Evolutionary conservation across 2,797 vertebrate genomes (phyloP).

Genomic region (Vultur gryphus): DNA sequence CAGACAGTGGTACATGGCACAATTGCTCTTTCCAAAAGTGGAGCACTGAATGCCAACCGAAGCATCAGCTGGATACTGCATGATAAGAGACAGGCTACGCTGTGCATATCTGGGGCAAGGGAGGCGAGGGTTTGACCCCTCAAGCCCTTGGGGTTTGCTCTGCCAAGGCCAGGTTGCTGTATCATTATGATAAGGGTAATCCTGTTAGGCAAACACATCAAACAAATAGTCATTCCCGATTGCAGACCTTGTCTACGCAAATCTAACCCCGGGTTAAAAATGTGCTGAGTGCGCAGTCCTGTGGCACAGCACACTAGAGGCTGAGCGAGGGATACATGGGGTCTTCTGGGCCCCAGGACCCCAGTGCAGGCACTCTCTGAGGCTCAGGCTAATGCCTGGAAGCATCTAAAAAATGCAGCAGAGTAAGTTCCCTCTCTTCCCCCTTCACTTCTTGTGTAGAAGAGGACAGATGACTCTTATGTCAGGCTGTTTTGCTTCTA

Average conservation of each 20-base stretch:
- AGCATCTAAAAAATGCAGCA: not conserved
- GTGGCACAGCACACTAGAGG: not conserved
- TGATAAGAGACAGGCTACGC: not conserved
- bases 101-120: not conserved
- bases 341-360: not conserved
- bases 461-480: constrained; percentile 63
- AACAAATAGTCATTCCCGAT: constrained; percentile 13
- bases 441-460: constrained; percentile 18
- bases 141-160: not conserved
- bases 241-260: constrained; percentile 18
- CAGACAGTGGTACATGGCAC: not conserved
- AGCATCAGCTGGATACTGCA: not conserved
- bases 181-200: constrained; percentile 58
- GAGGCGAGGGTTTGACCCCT: not conserved
- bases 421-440: not conserved
- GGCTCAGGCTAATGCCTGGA: not conserved
- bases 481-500: constrained; percentile 66
- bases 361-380: not conserved
- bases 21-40: not conserved
- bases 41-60: not conserved
- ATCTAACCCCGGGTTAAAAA: constrained; percentile 8
- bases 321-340: not conserved
- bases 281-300: not conserved
- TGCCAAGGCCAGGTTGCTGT: constrained; percentile 53
- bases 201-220: constrained; percentile 49